Conservation (phyloP, 2,797 vertebrate species). For the Fistularia tabacaria region DNA sequence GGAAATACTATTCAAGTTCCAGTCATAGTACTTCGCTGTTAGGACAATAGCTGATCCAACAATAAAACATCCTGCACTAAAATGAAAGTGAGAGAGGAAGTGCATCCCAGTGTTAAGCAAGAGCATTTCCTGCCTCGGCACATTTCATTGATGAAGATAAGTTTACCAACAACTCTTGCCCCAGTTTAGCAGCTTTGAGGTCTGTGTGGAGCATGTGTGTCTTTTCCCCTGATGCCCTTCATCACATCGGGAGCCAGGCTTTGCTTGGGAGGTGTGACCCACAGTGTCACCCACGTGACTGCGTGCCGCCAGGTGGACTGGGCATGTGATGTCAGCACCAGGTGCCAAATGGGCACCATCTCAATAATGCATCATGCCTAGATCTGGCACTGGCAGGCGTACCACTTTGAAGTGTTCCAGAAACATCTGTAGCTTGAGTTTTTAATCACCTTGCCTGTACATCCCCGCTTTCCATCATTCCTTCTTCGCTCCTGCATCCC, state of each 20-base stretch:
- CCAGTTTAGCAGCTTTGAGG: conserved; percentile 60
- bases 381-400: conserved; percentile 48
- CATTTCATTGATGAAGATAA: conserved; percentile 30
- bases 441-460: conserved; percentile 71
- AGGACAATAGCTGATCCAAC: conserved; percentile 1
- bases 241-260: conserved; percentile 41
- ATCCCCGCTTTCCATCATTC: conserved; percentile 51
- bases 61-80: neutral
- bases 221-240: conserved; percentile 53
- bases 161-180: conserved; percentile 41
- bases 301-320: conserved; percentile 53
- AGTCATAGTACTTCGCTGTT: conserved; percentile 6
- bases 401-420: conserved; percentile 73
- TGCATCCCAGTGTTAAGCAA: neutral
- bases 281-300: conserved; percentile 49
- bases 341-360: conserved; percentile 62
- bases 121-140: conserved; percentile 16
- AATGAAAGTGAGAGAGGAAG: conserved; percentile 12
- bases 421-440: conserved; percentile 79
- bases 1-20: conserved; percentile 4
- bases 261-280: conserved; percentile 50
- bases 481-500: conserved; percentile 32
- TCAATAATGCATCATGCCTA: conserved; percentile 70
- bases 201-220: conserved; percentile 44
- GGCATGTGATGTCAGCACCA: conserved; percentile 62